Base-by-base conservation (phyloP, 2,113 vertebrate species). In the Malurus cyaneus region DNA sequence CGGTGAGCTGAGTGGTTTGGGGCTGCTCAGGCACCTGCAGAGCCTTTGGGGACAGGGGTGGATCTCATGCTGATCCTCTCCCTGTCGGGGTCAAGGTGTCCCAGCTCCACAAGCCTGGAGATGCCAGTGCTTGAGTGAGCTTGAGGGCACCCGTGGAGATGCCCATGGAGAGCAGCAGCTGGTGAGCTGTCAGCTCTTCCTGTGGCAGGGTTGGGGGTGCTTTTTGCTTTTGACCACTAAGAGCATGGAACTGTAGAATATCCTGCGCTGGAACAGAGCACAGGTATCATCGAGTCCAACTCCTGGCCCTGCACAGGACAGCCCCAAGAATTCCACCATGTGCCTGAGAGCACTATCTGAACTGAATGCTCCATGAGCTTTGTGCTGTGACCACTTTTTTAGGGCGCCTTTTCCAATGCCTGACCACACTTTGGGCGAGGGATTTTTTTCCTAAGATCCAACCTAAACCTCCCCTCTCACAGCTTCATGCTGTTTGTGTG, bases 141-240 rank as follows among this genome's bases (percentile, higher is more conserved):
- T 54, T 69, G 44, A 82, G 52, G 31, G 34, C 36, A 44, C 36
- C 62, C 34, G 11, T 0, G 16, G 61, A 61, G 52, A 44, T 50
- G 54, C 32, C 34, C 2, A 0, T 16, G 23, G 64, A 53, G 54
- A 66, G 19, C 54, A 24, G 47, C 73, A 83, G 46, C 57, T 47
- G 17, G 44, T 0, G 0, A 93, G 56, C 60, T 0, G 0, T 42
- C 57, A 59, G 79, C 42, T 66, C 60, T 65, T 72, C 29, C 32
- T 1, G 0, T 19, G 10, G 31, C 0, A 0, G 7, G 9, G 64
- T 56, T 61, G 41, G 5, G 6, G 26, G 17, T 52, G 61, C 60
- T 50, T 88, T 77, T 52, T 53, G 21, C 32, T 69, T 84, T 44
- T 69, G 42, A 18, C n/a, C n/a, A 24, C 46, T n/a, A 41, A 41